Percentiles rank a stretch among this genome's conserved stretches.
These are phyloP conservation scores for Drosophila borborema DNA, from an alignment of 2,888 invertebrate genomes.

Conservation along the genomic window DNA sequence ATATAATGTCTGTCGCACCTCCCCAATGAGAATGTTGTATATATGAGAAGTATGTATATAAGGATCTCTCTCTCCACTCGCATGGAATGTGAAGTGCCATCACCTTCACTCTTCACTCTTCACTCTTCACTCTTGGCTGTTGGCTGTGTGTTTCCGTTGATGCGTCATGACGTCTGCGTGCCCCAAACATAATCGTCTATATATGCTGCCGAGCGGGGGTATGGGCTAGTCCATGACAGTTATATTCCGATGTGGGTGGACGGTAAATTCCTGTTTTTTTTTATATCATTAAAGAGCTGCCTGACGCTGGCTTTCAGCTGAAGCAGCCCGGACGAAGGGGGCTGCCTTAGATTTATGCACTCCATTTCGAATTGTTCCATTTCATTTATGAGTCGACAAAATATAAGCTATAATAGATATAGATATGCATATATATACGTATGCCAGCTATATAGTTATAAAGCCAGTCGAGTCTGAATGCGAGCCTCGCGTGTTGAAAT, in stretches of 20 bases:
- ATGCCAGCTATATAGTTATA: background rate
- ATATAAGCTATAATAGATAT: constrained; percentile 28
- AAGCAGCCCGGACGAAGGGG: constrained; percentile 17
- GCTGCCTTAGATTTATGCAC: constrained; percentile 53
- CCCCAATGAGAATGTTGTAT: background rate
- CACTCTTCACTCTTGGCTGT: background rate
- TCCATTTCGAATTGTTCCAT: constrained; percentile 59
- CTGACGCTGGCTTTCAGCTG: constrained; percentile 51
- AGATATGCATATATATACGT: constrained; percentile 4
- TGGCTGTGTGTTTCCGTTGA: constrained; percentile 24
- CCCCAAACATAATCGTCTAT: constrained; percentile 17
- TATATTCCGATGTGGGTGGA: constrained; percentile 41
- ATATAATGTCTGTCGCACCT: background rate
- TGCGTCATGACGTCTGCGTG: constrained; percentile 62
- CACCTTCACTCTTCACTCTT: constrained; percentile 4
- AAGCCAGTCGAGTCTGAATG: constrained; percentile 8
- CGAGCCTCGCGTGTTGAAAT: constrained; percentile 74
- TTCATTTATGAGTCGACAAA: constrained; percentile 73
- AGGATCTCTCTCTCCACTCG: background rate
- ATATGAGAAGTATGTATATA: background rate
- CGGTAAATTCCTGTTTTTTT: background rate
- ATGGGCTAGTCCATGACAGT: constrained; percentile 46
- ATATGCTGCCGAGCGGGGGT: constrained; percentile 7
- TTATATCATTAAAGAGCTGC: constrained; percentile 69
- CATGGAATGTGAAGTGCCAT: constrained; percentile 53